Percentiles rank a stretch among this genome's conserved stretches.
phyloP scores from a whole-genome alignment of 1,140 invertebrate species.

The Argopecten irradians region DNA sequence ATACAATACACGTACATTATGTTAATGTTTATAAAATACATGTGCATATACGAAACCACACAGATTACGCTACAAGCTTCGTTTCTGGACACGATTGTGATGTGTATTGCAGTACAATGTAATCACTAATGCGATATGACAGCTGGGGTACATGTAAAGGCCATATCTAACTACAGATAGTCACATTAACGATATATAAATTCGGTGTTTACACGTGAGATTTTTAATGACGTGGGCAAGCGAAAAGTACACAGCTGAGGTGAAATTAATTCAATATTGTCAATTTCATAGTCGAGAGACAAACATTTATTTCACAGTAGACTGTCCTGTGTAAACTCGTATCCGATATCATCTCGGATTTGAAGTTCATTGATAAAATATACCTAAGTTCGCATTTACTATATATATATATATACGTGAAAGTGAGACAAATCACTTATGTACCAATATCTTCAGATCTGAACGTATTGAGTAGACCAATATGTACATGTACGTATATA shows the following conservation, averaged over 20 bases:
- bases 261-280: constrained; percentile 23
- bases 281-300: background rate
- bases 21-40: background rate
- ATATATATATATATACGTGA: background rate
- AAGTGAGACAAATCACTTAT: too few relatives aligned
- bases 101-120: background rate
- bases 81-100: too few relatives aligned
- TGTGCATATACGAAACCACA: background rate
- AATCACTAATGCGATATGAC: constrained; percentile 7
- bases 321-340: background rate
- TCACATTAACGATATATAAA: background rate
- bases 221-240: background rate
- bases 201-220: background rate
- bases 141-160: background rate
- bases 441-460: too few relatives aligned
- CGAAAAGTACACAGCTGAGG: constrained; percentile 1
- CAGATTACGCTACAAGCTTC: too few relatives aligned
- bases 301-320: background rate
- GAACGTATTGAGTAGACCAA: too few relatives aligned
- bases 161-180: background rate
- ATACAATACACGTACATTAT: too few relatives aligned
- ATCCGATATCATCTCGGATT: background rate
- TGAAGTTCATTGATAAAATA: constrained; percentile 1
- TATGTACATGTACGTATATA: too few relatives aligned
- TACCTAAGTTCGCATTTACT: background rate